A percentile compares a stretch with the other conserved stretches of the same genome.
phyloP scores from a whole-genome alignment of 1,140 invertebrate genomes.

The Aphidius ervi region DNA sequence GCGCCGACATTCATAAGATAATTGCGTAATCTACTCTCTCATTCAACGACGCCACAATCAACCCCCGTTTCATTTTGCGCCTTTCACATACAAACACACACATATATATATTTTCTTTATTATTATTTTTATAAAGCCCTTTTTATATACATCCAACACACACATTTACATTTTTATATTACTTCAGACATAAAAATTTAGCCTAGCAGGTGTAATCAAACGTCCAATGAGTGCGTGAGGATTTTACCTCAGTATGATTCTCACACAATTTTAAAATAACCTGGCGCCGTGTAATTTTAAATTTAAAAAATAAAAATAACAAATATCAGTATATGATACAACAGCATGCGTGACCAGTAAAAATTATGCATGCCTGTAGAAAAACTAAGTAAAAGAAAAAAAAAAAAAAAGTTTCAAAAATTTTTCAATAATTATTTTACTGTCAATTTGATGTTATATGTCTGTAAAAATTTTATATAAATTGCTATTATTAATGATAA shows the following conservation, averaged over 20 bases:
- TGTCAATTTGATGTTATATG: too few relatives aligned
- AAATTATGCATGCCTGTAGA: not conserved
- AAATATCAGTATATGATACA: not conserved
- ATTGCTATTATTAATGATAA: too few relatives aligned
- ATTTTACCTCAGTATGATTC: conserved; percentile 16
- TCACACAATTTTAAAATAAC: conserved; percentile 15
- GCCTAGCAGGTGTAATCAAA: conserved; percentile 3
- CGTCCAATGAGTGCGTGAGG: conserved; percentile 16
- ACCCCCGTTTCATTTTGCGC: conserved; percentile 23
- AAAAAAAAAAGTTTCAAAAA: too few relatives aligned
- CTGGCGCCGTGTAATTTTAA: conserved; percentile 18
- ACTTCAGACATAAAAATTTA: not conserved
- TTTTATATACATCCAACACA: not conserved
- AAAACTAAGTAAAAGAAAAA: too few relatives aligned
- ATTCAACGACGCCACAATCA: conserved; percentile 31
- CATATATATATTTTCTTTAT: not conserved
- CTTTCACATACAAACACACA: not conserved
- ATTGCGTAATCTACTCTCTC: conserved; percentile 35
- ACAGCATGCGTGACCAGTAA: not conserved
- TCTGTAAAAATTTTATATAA: too few relatives aligned
- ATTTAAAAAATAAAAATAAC: conserved; percentile 7
- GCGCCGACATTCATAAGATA: conserved; percentile 43
- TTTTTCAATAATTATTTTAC: too few relatives aligned
- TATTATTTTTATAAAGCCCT: not conserved
- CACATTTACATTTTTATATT: not conserved